Percentiles rank a stretch among this genome's conserved stretches.
Conservation (phyloP, 2,113 vertebrate species). For the Otus sunia region DNA sequence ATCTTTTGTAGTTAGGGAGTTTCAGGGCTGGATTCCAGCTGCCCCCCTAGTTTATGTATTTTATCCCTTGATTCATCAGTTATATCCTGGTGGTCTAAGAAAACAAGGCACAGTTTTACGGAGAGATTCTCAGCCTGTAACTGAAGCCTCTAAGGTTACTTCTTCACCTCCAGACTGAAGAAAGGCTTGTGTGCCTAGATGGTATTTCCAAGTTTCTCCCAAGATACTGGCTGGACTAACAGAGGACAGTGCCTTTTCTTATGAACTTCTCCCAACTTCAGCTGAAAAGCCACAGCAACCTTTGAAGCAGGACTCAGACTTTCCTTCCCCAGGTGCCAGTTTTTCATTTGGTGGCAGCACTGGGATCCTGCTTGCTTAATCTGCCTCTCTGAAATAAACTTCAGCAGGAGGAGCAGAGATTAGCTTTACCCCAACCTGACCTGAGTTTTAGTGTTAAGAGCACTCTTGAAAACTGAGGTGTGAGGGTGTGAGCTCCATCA, state of each 20-base stretch:
- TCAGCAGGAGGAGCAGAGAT: background rate
- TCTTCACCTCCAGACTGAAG: background rate
- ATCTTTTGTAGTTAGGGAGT: background rate
- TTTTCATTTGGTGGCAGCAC: background rate
- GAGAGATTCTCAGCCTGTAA: background rate
- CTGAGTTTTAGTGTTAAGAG: background rate
- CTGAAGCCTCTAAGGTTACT: background rate
- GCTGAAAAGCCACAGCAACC: background rate
- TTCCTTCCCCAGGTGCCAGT: background rate
- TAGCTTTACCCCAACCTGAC: background rate
- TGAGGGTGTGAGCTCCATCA: background rate
- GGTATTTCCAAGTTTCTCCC: background rate
- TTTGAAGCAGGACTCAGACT: background rate
- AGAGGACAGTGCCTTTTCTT: background rate
- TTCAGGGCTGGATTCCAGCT: background rate
- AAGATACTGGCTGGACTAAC: background rate
- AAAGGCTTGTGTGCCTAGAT: background rate
- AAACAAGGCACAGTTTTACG: background rate
- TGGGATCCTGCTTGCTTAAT: background rate
- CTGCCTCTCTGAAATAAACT: background rate
- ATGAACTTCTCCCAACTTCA: background rate
- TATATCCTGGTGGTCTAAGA: background rate
- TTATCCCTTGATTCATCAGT: background rate
- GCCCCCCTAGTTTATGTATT: background rate
- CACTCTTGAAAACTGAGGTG: background rate